phyloP scores from a whole-genome alignment of 2,888 invertebrate species.

The Amiota minor region DNA sequence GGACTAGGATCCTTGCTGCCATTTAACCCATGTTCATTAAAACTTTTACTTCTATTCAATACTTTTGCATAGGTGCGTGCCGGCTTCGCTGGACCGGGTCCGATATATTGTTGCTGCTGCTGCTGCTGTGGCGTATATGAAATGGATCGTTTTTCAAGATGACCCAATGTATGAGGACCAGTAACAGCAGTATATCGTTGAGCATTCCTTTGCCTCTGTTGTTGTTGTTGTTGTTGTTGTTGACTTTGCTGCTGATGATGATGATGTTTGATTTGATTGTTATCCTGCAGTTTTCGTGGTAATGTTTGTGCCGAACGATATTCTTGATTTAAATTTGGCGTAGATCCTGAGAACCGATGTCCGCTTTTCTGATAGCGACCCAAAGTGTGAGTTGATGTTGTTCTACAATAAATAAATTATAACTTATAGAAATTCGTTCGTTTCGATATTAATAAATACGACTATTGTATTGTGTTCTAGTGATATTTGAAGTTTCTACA shows the following conservation, averaged over 20 bases:
- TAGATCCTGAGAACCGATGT: slow-evolving; percentile 79
- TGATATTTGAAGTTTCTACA: too few relatives aligned
- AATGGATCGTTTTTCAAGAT: slow-evolving; percentile 38
- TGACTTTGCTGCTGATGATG: slow-evolving; percentile 40
- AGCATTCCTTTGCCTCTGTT: slow-evolving; percentile 23
- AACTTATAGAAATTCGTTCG: slow-evolving; percentile 20
- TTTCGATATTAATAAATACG: too few relatives aligned
- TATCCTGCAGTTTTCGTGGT: slow-evolving; percentile 78
- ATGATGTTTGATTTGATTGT: slow-evolving; percentile 38
- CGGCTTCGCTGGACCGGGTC: slow-evolving; percentile 82
- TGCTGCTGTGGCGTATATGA: slow-evolving; percentile 30
- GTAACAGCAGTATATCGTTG: slow-evolving; percentile 41
- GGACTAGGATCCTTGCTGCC: slow-evolving; percentile 74
- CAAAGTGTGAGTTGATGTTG: slow-evolving; percentile 78
- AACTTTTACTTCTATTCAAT: slow-evolving; percentile 87
- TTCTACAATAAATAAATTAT: slow-evolving; percentile 45
- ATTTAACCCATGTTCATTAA: slow-evolving; percentile 83
- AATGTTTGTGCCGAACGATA: slow-evolving; percentile 83
- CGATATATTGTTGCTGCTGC: slow-evolving; percentile 43
- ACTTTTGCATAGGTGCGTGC: slow-evolving; percentile 83
- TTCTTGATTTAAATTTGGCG: slow-evolving; percentile 73
- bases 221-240: slow-evolving; percentile 44
- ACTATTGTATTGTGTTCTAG: too few relatives aligned
- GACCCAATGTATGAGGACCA: slow-evolving; percentile 31
- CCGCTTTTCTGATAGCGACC: slow-evolving; percentile 89